Evolutionary conservation across 2,113 vertebrate species (phyloP).

Genomic region (Rousettus leschenaultii): DNA sequence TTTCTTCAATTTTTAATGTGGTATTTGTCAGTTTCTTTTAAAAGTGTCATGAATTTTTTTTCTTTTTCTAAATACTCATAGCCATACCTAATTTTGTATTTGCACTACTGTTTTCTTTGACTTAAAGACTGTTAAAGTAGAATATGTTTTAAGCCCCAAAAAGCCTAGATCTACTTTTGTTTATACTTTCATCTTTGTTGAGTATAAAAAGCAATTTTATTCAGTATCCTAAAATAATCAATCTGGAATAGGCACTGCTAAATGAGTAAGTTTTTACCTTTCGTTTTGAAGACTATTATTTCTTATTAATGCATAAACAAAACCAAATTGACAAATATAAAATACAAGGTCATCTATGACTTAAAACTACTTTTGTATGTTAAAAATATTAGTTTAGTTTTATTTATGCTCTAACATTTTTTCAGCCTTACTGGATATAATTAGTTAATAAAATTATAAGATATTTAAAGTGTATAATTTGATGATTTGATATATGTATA

Average conservation of each 20-base stretch:
- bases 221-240: not conserved
- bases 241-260: not conserved
- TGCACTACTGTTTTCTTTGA: not conserved
- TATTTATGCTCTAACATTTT: not conserved
- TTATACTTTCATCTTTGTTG: not conserved
- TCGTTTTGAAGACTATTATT: not conserved
- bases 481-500: not conserved
- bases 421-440: not conserved
- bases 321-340: not conserved
- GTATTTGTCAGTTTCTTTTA: not conserved
- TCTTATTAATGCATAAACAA: not conserved
- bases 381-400: not conserved
- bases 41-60: not conserved
- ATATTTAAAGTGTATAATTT: not conserved
- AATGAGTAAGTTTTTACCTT: not conserved
- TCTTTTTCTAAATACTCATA: not conserved
- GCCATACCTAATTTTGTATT: not conserved
- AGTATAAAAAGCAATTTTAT: not conserved
- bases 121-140: not conserved
- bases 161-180: not conserved
- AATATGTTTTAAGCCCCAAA: not conserved
- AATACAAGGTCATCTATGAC: not conserved
- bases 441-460: not conserved
- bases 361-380: not conserved
- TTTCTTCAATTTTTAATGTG: slow-evolving; percentile 4